A percentile compares a stretch with the other conserved stretches of the same genome.
Evolutionary conservation across 1,140 invertebrate species (phyloP).

Genomic region (Hylyphantes graminicola): DNA sequence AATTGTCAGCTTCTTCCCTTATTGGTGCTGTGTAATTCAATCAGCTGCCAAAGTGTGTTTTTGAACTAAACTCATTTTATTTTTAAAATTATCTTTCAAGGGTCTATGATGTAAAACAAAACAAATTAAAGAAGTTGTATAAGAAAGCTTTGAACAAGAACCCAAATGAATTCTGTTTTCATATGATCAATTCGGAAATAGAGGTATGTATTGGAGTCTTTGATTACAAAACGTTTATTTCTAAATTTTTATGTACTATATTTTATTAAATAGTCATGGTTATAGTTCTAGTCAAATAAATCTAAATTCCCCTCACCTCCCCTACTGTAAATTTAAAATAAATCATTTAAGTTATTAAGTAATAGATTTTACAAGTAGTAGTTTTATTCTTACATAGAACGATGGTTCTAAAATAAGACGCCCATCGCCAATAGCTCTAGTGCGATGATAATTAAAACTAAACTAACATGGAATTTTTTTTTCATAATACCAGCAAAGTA

Average conservation of each 20-base stretch:
- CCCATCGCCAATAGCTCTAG: no score
- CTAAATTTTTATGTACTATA: slow-evolving; percentile 10
- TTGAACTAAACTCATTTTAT: slow-evolving; percentile 36
- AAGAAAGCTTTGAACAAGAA: slow-evolving; percentile 91
- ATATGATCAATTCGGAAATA: slow-evolving; percentile 94
- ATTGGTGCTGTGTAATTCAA: neutral
- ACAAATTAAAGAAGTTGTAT: slow-evolving; percentile 83
- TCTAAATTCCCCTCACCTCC: neutral
- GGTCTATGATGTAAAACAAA: slow-evolving; percentile 85
- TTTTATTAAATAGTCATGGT: neutral
- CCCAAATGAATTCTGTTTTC: slow-evolving; percentile 98
- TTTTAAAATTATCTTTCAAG: slow-evolving; percentile 64
- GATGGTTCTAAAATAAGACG: no score
- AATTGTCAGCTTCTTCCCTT: neutral
- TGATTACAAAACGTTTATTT: neutral
- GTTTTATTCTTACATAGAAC: no score
- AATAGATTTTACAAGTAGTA: neutral
- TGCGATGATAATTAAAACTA: no score
- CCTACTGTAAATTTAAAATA: neutral
- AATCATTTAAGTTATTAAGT: neutral
- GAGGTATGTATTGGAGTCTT: slow-evolving; percentile 68
- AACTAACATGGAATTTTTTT: no score
- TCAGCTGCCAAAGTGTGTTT: neutral
- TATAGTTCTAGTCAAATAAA: neutral
- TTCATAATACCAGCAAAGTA: no score